Evolutionary conservation across 2,113 vertebrate genomes (phyloP).

Genomic region (Grammomys dolichurus): DNA sequence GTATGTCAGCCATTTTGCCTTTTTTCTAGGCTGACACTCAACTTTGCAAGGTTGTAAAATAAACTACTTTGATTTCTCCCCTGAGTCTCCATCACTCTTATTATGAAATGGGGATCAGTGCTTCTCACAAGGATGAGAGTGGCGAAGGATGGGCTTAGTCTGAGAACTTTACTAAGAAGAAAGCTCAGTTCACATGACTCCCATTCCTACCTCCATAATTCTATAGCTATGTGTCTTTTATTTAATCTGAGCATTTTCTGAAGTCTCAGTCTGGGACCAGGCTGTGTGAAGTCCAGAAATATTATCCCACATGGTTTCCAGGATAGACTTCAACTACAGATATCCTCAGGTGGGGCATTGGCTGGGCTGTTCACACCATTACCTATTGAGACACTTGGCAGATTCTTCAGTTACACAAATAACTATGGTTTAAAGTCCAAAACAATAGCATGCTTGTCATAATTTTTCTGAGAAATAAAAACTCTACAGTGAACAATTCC

Average conservation of each 20-base stretch:
- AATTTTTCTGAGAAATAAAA: constrained; percentile 68
- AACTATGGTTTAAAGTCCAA: constrained; percentile 60
- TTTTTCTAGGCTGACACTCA: not conserved
- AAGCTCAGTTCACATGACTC: not conserved
- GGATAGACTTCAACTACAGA: not conserved
- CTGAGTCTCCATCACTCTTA: not conserved
- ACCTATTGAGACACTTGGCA: constrained; percentile 3
- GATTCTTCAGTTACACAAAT: constrained; percentile 62
- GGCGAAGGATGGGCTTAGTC: not conserved
- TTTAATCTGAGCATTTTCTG: not conserved
- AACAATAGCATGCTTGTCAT: constrained; percentile 57
- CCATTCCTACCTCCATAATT: not conserved
- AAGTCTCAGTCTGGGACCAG: not conserved
- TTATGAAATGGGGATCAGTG: not conserved
- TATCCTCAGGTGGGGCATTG: not conserved
- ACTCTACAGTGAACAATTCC: not conserved
- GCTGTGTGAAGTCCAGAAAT: constrained; percentile 22
- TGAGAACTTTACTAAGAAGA: not conserved
- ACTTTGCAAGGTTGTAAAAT: not conserved
- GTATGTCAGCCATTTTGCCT: not conserved
- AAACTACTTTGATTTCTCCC: not conserved
- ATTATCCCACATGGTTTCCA: not conserved
- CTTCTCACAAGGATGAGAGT: not conserved
- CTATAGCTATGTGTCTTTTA: not conserved
- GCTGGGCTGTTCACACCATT: constrained; percentile 52